Conservation (phyloP, 2,888 invertebrate genomes). For the Drosophila melanocephala region DNA sequence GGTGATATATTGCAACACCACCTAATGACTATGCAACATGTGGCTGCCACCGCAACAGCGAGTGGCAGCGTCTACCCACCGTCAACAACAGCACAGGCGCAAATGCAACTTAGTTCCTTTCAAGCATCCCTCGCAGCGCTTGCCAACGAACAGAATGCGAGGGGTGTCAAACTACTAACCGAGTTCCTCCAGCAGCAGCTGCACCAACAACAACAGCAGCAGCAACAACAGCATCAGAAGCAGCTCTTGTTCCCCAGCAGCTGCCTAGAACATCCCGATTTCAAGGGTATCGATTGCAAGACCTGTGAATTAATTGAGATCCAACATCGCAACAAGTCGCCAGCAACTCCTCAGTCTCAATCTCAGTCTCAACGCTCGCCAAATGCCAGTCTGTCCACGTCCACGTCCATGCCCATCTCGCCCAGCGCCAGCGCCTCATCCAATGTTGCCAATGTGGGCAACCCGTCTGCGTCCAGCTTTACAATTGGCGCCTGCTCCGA, state of each 20-base stretch:
- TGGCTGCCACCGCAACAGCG: slow-evolving; percentile 44
- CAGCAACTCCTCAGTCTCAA: slow-evolving; percentile 54
- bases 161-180: slow-evolving; percentile 83
- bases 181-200: slow-evolving; percentile 85
- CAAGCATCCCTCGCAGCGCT: slow-evolving; percentile 82
- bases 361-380: slow-evolving; percentile 52
- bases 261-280: slow-evolving; percentile 83
- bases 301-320: slow-evolving; percentile 84
- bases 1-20: slow-evolving; percentile 61
- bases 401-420: slow-evolving; percentile 56
- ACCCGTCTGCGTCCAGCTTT: slow-evolving; percentile 84
- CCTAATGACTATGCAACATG: slow-evolving; percentile 41
- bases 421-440: slow-evolving; percentile 62
- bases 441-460: slow-evolving; percentile 56
- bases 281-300: slow-evolving; percentile 84
- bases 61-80: slow-evolving; percentile 43
- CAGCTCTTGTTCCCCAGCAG: slow-evolving; percentile 65
- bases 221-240: slow-evolving; percentile 64
- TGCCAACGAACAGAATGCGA: slow-evolving; percentile 67
- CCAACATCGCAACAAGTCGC: slow-evolving; percentile 67
- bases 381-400: slow-evolving; percentile 48
- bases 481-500: slow-evolving; percentile 97
- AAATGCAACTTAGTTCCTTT: slow-evolving; percentile 75
- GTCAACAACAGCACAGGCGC: slow-evolving; percentile 39
- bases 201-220: slow-evolving; percentile 78